Evolutionary conservation across 2,888 invertebrate genomes (phyloP).

Genomic region (Dinocampus coccinellae): DNA sequence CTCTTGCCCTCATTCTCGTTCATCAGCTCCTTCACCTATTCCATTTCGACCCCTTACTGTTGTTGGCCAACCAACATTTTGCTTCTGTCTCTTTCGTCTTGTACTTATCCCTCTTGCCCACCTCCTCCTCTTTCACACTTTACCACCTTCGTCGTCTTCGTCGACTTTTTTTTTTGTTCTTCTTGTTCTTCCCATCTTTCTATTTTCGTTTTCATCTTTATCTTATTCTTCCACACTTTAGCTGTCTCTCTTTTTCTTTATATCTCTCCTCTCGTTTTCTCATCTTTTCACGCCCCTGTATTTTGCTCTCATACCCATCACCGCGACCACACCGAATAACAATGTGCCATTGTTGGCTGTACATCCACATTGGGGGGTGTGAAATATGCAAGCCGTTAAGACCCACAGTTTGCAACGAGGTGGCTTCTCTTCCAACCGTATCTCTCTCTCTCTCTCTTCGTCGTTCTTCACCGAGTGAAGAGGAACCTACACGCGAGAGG

Average conservation of each 20-base stretch:
- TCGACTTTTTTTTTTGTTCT: no score
- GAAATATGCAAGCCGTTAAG: slow-evolving; percentile 60
- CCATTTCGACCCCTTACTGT: slow-evolving; percentile 25
- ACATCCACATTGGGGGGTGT: slow-evolving; percentile 58
- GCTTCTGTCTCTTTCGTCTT: background rate
- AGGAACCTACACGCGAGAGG: background rate
- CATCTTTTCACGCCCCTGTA: no score
- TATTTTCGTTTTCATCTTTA: no score
- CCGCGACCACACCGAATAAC: slow-evolving; percentile 61
- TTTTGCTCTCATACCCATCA: slow-evolving; percentile 40
- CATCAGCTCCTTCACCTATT: slow-evolving; percentile 32
- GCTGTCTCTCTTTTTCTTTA: slow-evolving; percentile 19
- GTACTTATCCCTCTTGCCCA: background rate
- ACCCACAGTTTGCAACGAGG: slow-evolving; percentile 35
- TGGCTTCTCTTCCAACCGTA: slow-evolving; percentile 24
- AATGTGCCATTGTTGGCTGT: slow-evolving; percentile 63
- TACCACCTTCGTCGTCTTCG: background rate
- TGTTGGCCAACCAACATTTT: slow-evolving; percentile 12
- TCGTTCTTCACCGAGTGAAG: slow-evolving; percentile 16
- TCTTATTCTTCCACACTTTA: no score
- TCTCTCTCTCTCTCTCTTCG: background rate
- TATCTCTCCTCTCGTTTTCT: slow-evolving; percentile 34
- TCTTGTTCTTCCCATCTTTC: slow-evolving; percentile 8
- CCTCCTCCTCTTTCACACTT: background rate
- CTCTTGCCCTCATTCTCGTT: slow-evolving; percentile 10